Base-by-base conservation (phyloP, 2,888 invertebrate genomes). In the Melinaea marsaeus region DNA sequence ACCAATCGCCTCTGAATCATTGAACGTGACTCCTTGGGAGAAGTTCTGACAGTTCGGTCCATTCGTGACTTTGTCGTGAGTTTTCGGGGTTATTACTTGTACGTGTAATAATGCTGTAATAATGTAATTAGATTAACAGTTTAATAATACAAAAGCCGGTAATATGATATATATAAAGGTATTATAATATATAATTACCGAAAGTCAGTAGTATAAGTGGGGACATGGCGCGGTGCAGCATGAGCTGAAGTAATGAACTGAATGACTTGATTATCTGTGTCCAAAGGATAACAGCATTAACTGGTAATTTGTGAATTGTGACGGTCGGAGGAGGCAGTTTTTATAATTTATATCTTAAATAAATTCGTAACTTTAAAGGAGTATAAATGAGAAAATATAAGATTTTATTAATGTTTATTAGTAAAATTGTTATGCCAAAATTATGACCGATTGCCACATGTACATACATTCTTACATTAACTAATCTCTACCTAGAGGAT, bases 1-100 rank as follows among this genome's bases (percentile, higher is more conserved):
- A n/a, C 88, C 88, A 4, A 82, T 64, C 3, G 84, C 85, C 59
- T 85, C 79, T 51, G 69, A 75, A 65, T 86, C 85, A 62, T 83
- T 80, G 70, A 88, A 86, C 2, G 74, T 74, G 5, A 81, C 79
- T 2, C 83, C 84, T 1, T 79, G 76, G 0, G 84, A 81, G 71
- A 85, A 85, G 67, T 84, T 81, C 61, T 86, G 83, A 69, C 88
- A 88, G 62, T 70, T 78, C 6, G 72, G 73, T 5, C 68, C 70
- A 47, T 59, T 71, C 34, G 77, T 77, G 37, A 75, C 75, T 58
- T 75, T 79, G 60, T 74, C 69, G 37, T 73, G 69, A 4, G 72
- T 61, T 64, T 81, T 80, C 0, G 74, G 68, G 32, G 68, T 68
- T 32, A 73, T 75, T 57, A 65, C 47, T 9, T 70, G 60, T 33